These are phyloP conservation scores for Chamaedrilus cognettii DNA, from an alignment of 2,888 invertebrate species.

Conservation along the genomic window DNA sequence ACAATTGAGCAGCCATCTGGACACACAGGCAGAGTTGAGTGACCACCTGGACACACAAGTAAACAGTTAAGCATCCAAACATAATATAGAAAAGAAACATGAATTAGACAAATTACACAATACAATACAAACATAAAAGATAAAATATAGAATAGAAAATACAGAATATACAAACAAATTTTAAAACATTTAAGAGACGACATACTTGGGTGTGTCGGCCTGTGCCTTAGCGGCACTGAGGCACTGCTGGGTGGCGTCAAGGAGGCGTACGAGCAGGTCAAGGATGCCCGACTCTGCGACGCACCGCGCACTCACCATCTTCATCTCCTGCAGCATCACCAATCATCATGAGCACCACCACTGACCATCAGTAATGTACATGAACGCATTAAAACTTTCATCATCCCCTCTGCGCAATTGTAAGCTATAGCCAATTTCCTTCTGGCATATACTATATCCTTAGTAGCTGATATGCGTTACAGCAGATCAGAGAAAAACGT, in stretches of 20 bases:
- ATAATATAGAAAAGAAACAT: conserved; percentile 1
- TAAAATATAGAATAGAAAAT: conserved; percentile 10
- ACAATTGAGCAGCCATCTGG: conserved; percentile 71
- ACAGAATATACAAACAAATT: too few species aligned
- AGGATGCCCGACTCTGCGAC: conserved; percentile 58
- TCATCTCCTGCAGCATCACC: conserved; percentile 70
- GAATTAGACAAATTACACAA: not conserved
- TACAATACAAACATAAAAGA: conserved; percentile 2
- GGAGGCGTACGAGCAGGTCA: conserved; percentile 54
- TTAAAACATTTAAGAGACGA: conserved; percentile 3
- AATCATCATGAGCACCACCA: too few species aligned
- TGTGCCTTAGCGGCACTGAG: conserved; percentile 48
- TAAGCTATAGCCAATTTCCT: too few species aligned
- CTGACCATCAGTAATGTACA: too few species aligned
- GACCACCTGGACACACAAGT: too few species aligned
- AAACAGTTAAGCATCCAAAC: not conserved
- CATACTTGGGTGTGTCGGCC: conserved; percentile 55
- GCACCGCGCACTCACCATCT: conserved; percentile 68
- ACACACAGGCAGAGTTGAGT: not conserved
- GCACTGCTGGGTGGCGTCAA: conserved; percentile 54
- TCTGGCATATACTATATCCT: too few species aligned
- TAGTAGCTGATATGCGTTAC: too few species aligned
- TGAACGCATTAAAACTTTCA: too few species aligned
- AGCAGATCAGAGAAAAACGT: too few species aligned
- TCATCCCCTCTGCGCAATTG: too few species aligned